phyloP scores from a whole-genome alignment of 2,113 vertebrate species.

The Colinus virginianus region DNA sequence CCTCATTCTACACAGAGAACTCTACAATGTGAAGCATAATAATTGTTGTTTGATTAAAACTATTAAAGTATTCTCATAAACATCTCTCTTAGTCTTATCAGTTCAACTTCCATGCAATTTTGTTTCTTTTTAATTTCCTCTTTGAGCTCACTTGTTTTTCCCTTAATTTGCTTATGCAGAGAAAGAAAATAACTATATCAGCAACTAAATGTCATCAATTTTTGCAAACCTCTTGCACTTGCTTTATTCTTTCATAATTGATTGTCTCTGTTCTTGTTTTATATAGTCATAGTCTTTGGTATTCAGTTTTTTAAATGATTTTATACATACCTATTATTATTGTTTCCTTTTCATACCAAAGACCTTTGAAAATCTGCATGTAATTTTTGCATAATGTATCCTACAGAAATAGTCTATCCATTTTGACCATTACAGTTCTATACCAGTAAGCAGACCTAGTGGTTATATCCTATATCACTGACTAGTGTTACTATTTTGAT shows the following conservation, averaged over 20 bases:
- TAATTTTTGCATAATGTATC: not conserved
- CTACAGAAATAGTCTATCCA: not conserved
- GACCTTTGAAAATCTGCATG: not conserved
- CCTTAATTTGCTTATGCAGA: not conserved
- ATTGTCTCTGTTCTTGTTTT: not conserved
- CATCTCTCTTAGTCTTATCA: not conserved
- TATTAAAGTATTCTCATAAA: not conserved
- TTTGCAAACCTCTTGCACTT: not conserved
- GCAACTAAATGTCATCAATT: not conserved
- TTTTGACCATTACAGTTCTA: not conserved
- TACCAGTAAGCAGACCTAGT: not conserved
- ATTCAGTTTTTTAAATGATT: not conserved
- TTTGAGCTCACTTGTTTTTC: not conserved
- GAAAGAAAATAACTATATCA: not conserved
- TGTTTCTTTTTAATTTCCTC: not conserved
- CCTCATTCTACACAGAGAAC: not conserved
- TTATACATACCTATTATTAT: not conserved
- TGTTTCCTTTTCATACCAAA: not conserved
- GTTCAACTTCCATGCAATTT: not conserved
- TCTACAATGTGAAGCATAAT: not conserved
- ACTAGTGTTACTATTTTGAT: not conserved
- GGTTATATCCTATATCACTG: not conserved
- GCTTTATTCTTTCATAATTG: not conserved
- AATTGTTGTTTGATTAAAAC: not conserved
- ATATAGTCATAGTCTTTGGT: not conserved